These are phyloP conservation scores for Venustaconcha ellipsiformis DNA, from an alignment of 1,140 invertebrate species.

Conservation along the genomic window DNA sequence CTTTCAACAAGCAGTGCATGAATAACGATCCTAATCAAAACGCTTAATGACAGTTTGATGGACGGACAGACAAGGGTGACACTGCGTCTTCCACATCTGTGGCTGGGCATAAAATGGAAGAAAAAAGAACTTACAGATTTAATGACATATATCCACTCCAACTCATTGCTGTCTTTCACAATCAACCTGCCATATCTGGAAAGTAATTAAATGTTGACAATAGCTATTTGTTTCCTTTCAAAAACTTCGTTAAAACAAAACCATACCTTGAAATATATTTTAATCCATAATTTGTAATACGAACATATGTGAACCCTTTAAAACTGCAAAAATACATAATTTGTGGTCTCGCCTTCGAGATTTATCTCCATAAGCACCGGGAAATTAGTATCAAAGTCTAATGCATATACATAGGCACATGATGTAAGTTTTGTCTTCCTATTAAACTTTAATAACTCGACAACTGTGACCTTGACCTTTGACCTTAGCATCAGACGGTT, in stretches of 20 bases:
- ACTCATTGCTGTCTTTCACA: constrained; percentile 58
- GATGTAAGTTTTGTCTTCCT: too few relatives aligned
- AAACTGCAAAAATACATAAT: neutral
- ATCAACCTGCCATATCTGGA: constrained; percentile 62
- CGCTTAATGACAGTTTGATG: too few relatives aligned
- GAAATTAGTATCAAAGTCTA: too few relatives aligned
- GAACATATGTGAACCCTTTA: neutral
- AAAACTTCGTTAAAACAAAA: neutral
- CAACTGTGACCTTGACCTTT: too few relatives aligned
- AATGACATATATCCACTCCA: constrained; percentile 65
- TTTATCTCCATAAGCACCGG: neutral
- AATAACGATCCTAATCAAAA: too few relatives aligned
- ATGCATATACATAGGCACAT: too few relatives aligned
- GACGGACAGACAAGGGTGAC: too few relatives aligned
- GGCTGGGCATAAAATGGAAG: neutral
- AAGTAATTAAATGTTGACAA: neutral
- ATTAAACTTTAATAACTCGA: too few relatives aligned
- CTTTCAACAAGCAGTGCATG: too few relatives aligned
- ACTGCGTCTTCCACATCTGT: too few relatives aligned
- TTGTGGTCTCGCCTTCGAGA: neutral
- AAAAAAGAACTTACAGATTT: constrained; percentile 50
- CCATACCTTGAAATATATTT: neutral
- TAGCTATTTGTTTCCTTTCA: neutral
- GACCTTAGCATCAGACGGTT: too few relatives aligned
- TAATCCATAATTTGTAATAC: neutral